Base-by-base conservation (phyloP, 92 coral and sea anemone species). In the Ricordea florida region DNA sequence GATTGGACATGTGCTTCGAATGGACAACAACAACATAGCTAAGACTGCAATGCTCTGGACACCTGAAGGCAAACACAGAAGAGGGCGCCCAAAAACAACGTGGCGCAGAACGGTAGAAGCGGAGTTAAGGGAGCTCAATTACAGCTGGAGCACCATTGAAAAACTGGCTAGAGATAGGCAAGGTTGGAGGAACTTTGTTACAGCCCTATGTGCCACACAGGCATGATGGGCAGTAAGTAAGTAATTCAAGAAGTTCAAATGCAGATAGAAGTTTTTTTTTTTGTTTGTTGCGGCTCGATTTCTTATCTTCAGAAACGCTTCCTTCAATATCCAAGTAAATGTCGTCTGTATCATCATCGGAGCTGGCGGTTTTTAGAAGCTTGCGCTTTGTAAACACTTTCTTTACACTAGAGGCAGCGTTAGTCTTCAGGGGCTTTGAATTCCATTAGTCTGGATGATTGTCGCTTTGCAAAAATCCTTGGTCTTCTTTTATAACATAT, bases 31-130 rank as follows among this genome's bases (percentile, higher is more conserved):
- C 45, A 24, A 63, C 55, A 63, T 63, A 46, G 42, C 74, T 6
- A 76, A 44, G 23, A 63, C 51, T 10, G 83, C 71, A 32, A 31
- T 51, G 37, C 51, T 0, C 11, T 52, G 66, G 74, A 63, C 46
- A 50, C 83, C 66, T 5, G 75, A 52, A 15, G 75, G 83, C 25
- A 65, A 31, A 44, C 21, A 36, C 2, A 40, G 61, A 35, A n/a
- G 68, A 42, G 61, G 60, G 10, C 23, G 71, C 62, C 81, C 81
- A 11, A 74, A 47, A 40, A 59, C 25, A 49, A 74, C 70, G 31
- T 74, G 71, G 60, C 52, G 60, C 30, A 59, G 80, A 59, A 74
- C 71, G 15, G 80, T 73, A 45, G 71, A 41, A 41, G 53, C 10
- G 43, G 59, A 31, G n/a, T n/a, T n/a, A n/a, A n/a, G n/a, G n/a